phyloP scores from a whole-genome alignment of 2,888 invertebrate species.

The Digitonthophagus gazella region DNA sequence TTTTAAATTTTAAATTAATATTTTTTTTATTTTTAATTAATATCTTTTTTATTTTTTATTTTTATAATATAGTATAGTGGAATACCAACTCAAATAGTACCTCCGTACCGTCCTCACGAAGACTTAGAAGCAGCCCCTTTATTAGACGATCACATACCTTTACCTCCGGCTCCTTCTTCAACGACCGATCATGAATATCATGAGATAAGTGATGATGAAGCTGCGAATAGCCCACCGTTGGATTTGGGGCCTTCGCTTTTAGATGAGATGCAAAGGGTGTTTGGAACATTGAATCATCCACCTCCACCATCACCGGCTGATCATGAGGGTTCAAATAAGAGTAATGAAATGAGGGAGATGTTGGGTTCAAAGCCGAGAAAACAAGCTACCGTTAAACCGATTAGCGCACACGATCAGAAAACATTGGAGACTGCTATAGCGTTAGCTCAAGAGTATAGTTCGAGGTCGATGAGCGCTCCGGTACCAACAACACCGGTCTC shows the following conservation, averaged over 20 bases:
- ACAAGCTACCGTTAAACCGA: constrained; percentile 74
- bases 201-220: constrained; percentile 79
- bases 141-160: constrained; percentile 49
- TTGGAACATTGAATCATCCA: constrained; percentile 59
- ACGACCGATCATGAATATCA: constrained; percentile 68
- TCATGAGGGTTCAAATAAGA: constrained; percentile 60
- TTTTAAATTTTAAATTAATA: no score
- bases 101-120: constrained; percentile 85
- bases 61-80: constrained; percentile 63
- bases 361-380: constrained; percentile 48
- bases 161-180: constrained; percentile 49
- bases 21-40: no score
- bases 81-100: constrained; percentile 84
- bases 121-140: constrained; percentile 72
- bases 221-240: constrained; percentile 56
- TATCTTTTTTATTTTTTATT: neutral
- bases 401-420: constrained; percentile 90
- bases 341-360: constrained; percentile 65
- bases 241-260: constrained; percentile 87
- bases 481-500: constrained; percentile 59
- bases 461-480: constrained; percentile 48
- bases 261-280: constrained; percentile 88
- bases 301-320: constrained; percentile 38
- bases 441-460: constrained; percentile 73
- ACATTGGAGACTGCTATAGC: constrained; percentile 91